These are phyloP conservation scores for Emmelina monodactyla DNA, from an alignment of 2,888 invertebrate species.

Conservation along the genomic window DNA sequence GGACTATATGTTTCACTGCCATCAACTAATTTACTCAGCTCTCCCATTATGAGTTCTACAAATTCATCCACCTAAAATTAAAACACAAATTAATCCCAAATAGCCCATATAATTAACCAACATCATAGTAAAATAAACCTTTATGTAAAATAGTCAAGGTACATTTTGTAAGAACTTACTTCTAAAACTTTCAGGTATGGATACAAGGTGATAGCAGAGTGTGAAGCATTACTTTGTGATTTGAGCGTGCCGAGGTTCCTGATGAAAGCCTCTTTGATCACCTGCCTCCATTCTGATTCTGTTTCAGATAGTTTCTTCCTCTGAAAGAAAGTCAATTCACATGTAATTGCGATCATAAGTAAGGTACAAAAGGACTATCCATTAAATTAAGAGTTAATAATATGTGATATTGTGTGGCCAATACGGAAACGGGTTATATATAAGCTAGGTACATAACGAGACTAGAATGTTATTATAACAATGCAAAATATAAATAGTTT, in stretches of 20 bases:
- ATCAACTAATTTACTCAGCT: conserved; percentile 74
- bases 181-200: conserved; percentile 76
- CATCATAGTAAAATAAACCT: too few species aligned
- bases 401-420: too few species aligned
- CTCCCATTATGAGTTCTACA: conserved; percentile 71
- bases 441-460: too few species aligned
- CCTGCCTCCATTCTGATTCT: conserved; percentile 71
- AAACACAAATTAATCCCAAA: too few species aligned
- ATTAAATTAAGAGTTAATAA: too few species aligned
- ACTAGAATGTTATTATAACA: too few species aligned
- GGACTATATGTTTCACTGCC: conserved; percentile 85
- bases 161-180: conserved; percentile 24
- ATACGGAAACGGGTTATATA: too few species aligned
- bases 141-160: not conserved
- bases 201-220: conserved; percentile 67
- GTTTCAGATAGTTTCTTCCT: conserved; percentile 68
- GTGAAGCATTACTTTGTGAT: conserved; percentile 64
- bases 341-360: too few species aligned
- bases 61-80: conserved; percentile 56
- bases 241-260: conserved; percentile 74
- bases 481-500: too few species aligned
- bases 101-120: too few species aligned
- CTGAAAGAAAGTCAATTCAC: too few species aligned
- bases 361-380: too few species aligned
- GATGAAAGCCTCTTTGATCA: conserved; percentile 69